These are phyloP conservation scores for Eurois occulta DNA, from an alignment of 2,888 invertebrate species.

Conservation along the genomic window DNA sequence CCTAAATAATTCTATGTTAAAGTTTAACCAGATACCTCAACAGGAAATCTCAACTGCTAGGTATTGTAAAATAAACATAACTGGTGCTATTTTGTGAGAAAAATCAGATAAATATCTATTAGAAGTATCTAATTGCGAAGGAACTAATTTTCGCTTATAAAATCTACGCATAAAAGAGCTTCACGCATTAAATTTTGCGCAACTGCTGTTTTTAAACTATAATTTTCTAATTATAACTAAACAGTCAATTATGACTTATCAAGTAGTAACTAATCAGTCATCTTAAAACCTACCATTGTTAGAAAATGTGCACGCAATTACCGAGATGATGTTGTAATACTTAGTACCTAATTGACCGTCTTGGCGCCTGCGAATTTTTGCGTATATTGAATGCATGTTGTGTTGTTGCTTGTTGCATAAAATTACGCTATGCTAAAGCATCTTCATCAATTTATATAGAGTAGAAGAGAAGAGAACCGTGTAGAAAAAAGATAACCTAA, in stretches of 20 bases:
- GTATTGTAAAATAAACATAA: too few species aligned
- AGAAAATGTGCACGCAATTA: conserved; percentile 17
- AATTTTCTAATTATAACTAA: conserved; percentile 30
- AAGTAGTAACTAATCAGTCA: conserved; percentile 9
- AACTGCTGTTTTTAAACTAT: conserved; percentile 21
- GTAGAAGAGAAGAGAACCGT: neutral
- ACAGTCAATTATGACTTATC: conserved; percentile 4
- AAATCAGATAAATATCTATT: neutral
- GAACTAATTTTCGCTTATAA: conserved; percentile 24
- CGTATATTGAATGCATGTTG: conserved; percentile 12
- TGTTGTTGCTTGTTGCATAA: neutral
- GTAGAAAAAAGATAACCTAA: too few species aligned
- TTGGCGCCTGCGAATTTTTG: conserved; percentile 20
- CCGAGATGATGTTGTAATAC: conserved; percentile 2
- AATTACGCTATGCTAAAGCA: conserved; percentile 1
- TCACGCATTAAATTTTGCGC: neutral
- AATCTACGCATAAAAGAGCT: conserved; percentile 12
- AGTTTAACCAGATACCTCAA: neutral
- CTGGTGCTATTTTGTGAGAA: neutral
- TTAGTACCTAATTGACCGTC: neutral
- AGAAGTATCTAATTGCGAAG: neutral
- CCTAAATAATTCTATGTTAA: neutral
- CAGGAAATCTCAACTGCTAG: neutral
- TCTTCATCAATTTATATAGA: neutral
- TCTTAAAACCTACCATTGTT: conserved; percentile 28